Base-by-base conservation (phyloP, 2,113 vertebrate species). In the Coptodon bakossiorum region DNA sequence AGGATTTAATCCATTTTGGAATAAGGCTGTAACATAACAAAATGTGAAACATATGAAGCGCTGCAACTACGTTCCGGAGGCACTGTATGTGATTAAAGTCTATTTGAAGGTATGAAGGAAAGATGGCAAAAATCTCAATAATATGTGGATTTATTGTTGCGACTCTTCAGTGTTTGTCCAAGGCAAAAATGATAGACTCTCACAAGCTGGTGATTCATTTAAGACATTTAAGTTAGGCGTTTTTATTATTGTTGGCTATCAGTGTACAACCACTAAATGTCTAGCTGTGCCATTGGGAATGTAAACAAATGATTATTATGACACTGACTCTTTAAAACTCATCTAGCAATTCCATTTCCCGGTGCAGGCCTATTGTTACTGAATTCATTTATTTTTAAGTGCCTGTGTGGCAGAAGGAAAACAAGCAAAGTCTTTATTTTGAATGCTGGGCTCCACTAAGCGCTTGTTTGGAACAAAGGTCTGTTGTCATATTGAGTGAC, bases 281-380 rank as follows among this genome's bases (percentile, higher is more conserved):
- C 10, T 63, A 36, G 31, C 1, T 63, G 59, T 63, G 61, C 61
- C 61, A 36, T 3, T 66, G 4, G 31, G 61, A 36, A 66, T 61
- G 59, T 22, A 17, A 87, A 84, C 81, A 80, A 86, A 27, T 38
- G 9, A 71, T 84, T 68, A 61, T 48, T 29, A 48, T 82, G 27
- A 50, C 31, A 59, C 8, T 73, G 14, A 82, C 71, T 83, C 59
- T 56, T 7, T 57, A 27, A 19, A 48, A 76, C 14, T 5, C 24
- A 76, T 76, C 24, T 10, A 48, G 40, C 2, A 71, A 14, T 71
- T 71, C 7, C n/a, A 24, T 27, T 48, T 48, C 24, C 24, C 1
- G 4, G 24, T 29, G 22, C 14, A 48, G 68, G 24, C 16, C 7
- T 48, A 29, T 48, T 76, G 4, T 27, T 29, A 17, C 71, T 76